Evolutionary conservation across 1,140 invertebrate species (phyloP), one percentile per base, ranked within the genome.

Genomic region (Cylas formicarius): DNA sequence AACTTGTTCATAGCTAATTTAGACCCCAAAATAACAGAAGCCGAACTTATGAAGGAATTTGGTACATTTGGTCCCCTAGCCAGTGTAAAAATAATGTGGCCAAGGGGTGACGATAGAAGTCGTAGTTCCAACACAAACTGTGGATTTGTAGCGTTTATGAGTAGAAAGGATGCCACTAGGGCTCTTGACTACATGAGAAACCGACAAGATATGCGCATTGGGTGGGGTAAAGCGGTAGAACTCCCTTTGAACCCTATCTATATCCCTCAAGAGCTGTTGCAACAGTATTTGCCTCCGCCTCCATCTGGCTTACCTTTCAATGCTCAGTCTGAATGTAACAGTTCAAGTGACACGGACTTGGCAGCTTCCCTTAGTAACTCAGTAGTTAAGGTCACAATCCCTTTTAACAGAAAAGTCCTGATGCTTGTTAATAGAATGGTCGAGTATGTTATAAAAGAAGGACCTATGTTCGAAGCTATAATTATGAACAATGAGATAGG

Each of bases 391-490:
- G 95, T 99, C 57, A 90, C 96, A 65, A 88, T 97, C 65, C 96
- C 64, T 2, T 36, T 59, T 18, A 61, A 66, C 34, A 65, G 54
- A 32, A 60, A 55, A 41, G 19, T 56, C 41, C 49, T 99, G 22
- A 83, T 83, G 72, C 72, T 96, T 42, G 97, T 99, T 60, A 93
- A 99, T 75, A 86, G 95, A 60, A 97, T 95, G 83, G 85, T 99
- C 36, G 97, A 99, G 71, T 99, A 97, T 77, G 93, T 99, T 36
- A 88, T 98, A 47, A 78, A 92, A 44, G 94, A 99, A 72, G 97
- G 97, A 9, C 94, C 95, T 0, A 86, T 96, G 82, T 99, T 99
- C 72, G 97, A 99, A 71, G 94, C 95, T 3, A 88, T 97, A 76
- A 90, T 99, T 35, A 99, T 99, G 93, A 94, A 93, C 65, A 80